phyloP scores from a whole-genome alignment of 2,888 invertebrate genomes.

The Andricus curvator region DNA sequence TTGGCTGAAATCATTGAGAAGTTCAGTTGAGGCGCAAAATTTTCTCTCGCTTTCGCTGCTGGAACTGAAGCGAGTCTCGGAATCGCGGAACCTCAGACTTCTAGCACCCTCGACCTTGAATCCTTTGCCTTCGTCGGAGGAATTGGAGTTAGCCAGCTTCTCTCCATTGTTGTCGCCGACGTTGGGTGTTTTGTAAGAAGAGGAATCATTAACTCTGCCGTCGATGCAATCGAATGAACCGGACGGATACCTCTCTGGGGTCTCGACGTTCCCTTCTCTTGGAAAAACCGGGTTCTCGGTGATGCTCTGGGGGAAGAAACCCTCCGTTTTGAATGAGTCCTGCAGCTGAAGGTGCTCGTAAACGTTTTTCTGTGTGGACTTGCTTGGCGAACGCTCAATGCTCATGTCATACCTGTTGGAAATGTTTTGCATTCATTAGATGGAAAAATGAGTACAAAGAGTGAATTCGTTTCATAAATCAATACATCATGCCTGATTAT shows the following conservation, averaged over 20 bases:
- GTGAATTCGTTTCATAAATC: not conserved
- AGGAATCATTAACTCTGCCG: slow-evolving; percentile 62
- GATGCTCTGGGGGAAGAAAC: slow-evolving; percentile 73
- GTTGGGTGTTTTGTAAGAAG: slow-evolving; percentile 55
- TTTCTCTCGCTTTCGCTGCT: slow-evolving; percentile 72
- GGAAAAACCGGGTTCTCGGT: slow-evolving; percentile 63
- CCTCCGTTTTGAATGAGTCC: slow-evolving; percentile 67
- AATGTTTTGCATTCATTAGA: not conserved
- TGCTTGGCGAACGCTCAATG: slow-evolving; percentile 61
- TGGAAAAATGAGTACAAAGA: not conserved
- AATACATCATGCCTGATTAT: not conserved
- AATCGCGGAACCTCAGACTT: slow-evolving; percentile 55
- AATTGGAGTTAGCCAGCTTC: slow-evolving; percentile 64
- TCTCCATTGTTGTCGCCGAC: slow-evolving; percentile 56
- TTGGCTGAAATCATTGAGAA: slow-evolving; percentile 63
- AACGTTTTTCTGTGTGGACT: slow-evolving; percentile 52
- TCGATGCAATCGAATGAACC: slow-evolving; percentile 71
- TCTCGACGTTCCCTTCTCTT: slow-evolving; percentile 66
- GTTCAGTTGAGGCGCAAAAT: slow-evolving; percentile 68
- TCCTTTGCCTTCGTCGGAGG: slow-evolving; percentile 68
- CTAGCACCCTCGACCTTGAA: slow-evolving; percentile 62
- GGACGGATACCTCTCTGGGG: slow-evolving; percentile 61
- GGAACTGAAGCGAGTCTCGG: slow-evolving; percentile 67
- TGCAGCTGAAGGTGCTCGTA: slow-evolving; percentile 56
- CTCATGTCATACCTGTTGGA: slow-evolving; percentile 68